Evolutionary conservation across 2,888 invertebrate species (phyloP), one percentile per base, ranked within the genome.

Genomic region (Myathropa florea): DNA sequence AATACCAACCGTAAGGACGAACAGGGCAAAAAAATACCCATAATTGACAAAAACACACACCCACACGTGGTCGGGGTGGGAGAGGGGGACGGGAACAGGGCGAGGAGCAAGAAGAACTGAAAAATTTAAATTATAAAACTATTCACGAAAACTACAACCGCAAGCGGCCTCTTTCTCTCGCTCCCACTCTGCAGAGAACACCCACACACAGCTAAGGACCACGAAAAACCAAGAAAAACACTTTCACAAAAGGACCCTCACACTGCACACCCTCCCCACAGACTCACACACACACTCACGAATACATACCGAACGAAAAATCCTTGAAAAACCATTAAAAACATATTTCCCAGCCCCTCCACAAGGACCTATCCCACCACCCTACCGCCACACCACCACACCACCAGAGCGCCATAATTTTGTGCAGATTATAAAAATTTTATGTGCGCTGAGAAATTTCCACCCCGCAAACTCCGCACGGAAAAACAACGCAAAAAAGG

Each of bases 251-350:
- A 83, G 83, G 83, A 82, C 70, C 59, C 61, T 55, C 68, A 26
- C 68, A 26, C 23, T 23, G 63, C 18, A n/a, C n/a, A 0, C 39
- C 39, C 39, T 4, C 4, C 46, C 7, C 46, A 4, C 33, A n/a
- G n/a, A 9, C 33, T 10, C 33, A 46, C 46, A 7, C 46, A 46
- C 6, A 46, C 46, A 46, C 46, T 9, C 33, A 33, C 33, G 9
- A 46, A 18, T 1, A 4, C 68, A 33, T 26, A 85, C 64, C 39
- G 64, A 65, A 71, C 46, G 83, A 76, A 86, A 83, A 83, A 83
- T 86, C 86, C 83, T 86, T 86, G 83, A 71, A 86, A 86, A 86
- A 83, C 86, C 86, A 86, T 86, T 86, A 86, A 86, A 86, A 86
- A 86, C 86, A 86, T 86, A 86, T 86, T 86, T 86, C 83, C 78